These are phyloP conservation scores for Ylistrum balloti DNA, from an alignment of 1,140 invertebrate genomes.

Conservation along the genomic window DNA sequence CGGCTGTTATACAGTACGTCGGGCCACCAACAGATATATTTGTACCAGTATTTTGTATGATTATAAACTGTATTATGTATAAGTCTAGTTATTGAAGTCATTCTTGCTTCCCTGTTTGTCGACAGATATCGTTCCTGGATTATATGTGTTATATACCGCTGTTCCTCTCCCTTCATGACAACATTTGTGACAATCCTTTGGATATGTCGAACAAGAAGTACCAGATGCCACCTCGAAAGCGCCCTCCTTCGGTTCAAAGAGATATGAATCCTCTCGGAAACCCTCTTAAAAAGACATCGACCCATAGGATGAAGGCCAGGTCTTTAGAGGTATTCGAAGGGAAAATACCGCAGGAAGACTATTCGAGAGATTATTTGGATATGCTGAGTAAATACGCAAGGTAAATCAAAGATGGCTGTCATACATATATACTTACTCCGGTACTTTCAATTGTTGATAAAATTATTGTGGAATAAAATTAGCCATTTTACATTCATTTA, in stretches of 20 bases:
- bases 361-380: conserved; percentile 58
- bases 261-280: conserved; percentile 80
- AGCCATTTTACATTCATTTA: too few relatives aligned
- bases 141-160: conserved; percentile 81
- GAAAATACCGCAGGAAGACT: conserved; percentile 49
- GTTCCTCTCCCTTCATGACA: conserved; percentile 81
- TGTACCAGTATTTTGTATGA: too few relatives aligned
- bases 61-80: too few relatives aligned
- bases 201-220: conserved; percentile 80
- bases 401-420: too few relatives aligned
- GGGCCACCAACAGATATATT: too few relatives aligned
- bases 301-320: conserved; percentile 63
- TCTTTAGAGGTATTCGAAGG: conserved; percentile 64
- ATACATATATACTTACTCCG: too few relatives aligned
- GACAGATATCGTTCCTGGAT: conserved; percentile 81
- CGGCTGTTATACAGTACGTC: too few relatives aligned
- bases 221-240: conserved; percentile 63
- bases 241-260: conserved; percentile 72
- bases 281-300: conserved; percentile 62
- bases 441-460: too few relatives aligned
- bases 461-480: too few relatives aligned
- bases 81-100: too few relatives aligned
- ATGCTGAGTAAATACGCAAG: conserved; percentile 61
- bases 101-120: conserved; percentile 46
- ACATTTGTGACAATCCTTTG: conserved; percentile 79